A percentile compares a stretch with the other conserved stretches of the same genome.
phyloP scores from a whole-genome alignment of 2,113 vertebrate species.

The Galemys pyrenaicus region DNA sequence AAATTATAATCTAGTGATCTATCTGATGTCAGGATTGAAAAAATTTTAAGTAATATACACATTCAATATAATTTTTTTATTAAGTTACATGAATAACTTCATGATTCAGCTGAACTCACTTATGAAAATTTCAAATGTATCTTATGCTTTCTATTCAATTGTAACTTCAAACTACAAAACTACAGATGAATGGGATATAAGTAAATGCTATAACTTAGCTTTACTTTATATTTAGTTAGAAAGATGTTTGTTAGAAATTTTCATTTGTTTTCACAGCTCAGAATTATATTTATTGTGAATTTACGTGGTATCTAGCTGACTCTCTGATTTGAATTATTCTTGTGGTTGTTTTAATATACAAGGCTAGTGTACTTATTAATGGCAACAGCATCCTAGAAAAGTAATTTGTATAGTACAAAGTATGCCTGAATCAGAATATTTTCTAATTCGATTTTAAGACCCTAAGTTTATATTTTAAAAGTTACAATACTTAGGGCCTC shows the following conservation, averaged over 20 bases:
- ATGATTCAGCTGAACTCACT: neutral
- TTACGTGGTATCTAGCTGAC: neutral
- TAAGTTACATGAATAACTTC: slow-evolving; percentile 7
- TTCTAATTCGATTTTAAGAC: slow-evolving; percentile 50
- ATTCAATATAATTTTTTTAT: neutral
- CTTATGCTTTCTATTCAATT: too few species aligned
- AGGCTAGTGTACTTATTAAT: neutral
- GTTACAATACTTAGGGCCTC: neutral
- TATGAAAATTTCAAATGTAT: slow-evolving; percentile 36
- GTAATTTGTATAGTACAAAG: neutral
- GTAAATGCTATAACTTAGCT: neutral
- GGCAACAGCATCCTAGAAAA: neutral
- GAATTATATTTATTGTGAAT: neutral
- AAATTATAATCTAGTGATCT: neutral
- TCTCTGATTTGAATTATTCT: neutral
- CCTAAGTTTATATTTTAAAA: slow-evolving; percentile 40
- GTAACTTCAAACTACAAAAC: slow-evolving; percentile 6
- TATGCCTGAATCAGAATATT: neutral
- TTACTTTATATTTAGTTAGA: slow-evolving; percentile 26
- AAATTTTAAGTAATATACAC: neutral
- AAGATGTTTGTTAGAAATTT: neutral
- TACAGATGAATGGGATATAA: neutral
- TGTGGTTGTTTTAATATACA: neutral
- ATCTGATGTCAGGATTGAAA: neutral
- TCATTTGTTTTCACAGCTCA: slow-evolving; percentile 35